Evolutionary conservation across 2,113 vertebrate genomes (phyloP).

Genomic region (Neofelis nebulosa): DNA sequence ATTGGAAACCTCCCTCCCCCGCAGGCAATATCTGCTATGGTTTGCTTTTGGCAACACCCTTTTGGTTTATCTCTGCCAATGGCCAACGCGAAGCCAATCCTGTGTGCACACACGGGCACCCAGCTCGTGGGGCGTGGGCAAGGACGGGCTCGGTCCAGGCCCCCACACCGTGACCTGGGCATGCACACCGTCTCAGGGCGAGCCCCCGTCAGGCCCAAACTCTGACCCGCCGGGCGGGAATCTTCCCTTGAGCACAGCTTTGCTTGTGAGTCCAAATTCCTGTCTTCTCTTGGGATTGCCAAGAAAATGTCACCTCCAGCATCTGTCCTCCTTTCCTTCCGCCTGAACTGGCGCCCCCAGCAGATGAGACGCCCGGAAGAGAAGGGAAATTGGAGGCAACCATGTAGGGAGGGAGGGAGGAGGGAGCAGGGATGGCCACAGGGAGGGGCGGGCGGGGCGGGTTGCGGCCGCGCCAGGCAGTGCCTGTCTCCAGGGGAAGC

Average conservation of each 20-base stretch:
- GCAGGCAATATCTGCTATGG: rapidly evolving
- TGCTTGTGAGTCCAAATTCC: not conserved
- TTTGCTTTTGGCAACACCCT: not conserved
- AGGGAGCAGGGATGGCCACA: rapidly evolving
- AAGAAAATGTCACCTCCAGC: not conserved
- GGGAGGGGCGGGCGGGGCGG: not conserved
- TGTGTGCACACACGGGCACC: rapidly evolving
- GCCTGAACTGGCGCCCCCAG: not conserved
- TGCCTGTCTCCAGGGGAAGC: not conserved
- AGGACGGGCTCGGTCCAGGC: rapidly evolving
- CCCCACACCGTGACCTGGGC: rapidly evolving
- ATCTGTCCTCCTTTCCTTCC: not conserved
- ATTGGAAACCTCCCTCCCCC: not conserved
- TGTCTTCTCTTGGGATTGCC: not conserved
- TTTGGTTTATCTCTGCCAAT: not conserved
- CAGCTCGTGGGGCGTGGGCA: rapidly evolving
- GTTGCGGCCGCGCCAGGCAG: rapidly evolving
- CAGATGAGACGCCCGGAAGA: not conserved
- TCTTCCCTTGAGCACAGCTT: rapidly evolving
- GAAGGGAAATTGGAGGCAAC: not conserved
- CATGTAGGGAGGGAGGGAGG: not conserved
- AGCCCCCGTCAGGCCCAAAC: rapidly evolving
- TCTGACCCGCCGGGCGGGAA: rapidly evolving
- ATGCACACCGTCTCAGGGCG: rapidly evolving
- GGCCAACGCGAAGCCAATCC: not conserved